These are phyloP conservation scores for Tiphia femorata DNA, from an alignment of 2,888 invertebrate genomes.

Conservation along the genomic window DNA sequence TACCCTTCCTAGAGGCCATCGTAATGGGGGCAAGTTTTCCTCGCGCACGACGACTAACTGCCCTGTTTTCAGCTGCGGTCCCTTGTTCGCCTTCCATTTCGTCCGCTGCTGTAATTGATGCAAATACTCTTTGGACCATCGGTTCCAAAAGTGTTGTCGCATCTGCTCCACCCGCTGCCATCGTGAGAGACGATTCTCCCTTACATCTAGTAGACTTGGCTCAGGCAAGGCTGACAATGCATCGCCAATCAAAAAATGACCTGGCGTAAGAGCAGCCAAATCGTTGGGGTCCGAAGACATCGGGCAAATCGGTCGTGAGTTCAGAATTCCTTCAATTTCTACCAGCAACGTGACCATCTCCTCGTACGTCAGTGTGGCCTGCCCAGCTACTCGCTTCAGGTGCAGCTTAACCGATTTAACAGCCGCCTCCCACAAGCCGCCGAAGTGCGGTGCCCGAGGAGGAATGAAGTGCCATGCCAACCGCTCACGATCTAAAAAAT, in stretches of 20 bases:
- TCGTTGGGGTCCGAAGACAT: constrained; percentile 35
- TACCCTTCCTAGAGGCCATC: constrained; percentile 1
- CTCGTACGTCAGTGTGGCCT: constrained; percentile 28
- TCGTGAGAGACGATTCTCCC: constrained; percentile 7
- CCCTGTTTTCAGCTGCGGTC: not conserved
- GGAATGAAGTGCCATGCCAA: constrained; percentile 46
- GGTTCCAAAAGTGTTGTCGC: constrained; percentile 7
- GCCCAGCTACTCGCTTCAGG: constrained; percentile 34
- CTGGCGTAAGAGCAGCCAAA: no score
- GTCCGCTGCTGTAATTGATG: not conserved
- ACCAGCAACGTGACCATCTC: constrained; percentile 21
- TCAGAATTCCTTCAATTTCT: constrained; percentile 36
- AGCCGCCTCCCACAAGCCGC: no score
- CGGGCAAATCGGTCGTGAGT: constrained; percentile 31
- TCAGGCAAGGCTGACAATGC: constrained; percentile 34
- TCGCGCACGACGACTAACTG: constrained; percentile 1
- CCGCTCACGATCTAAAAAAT: not conserved
- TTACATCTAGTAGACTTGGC: not conserved
- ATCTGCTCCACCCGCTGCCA: constrained; percentile 9
- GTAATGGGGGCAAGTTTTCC: not conserved
- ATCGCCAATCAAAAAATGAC: constrained; percentile 38
- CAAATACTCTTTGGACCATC: constrained; percentile 8
- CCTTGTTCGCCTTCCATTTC: not conserved
- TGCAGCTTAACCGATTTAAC: constrained; percentile 50
- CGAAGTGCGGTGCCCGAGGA: constrained; percentile 39